Base-by-base conservation (phyloP, 2,797 vertebrate species). In the Sebastiscus tertius region DNA sequence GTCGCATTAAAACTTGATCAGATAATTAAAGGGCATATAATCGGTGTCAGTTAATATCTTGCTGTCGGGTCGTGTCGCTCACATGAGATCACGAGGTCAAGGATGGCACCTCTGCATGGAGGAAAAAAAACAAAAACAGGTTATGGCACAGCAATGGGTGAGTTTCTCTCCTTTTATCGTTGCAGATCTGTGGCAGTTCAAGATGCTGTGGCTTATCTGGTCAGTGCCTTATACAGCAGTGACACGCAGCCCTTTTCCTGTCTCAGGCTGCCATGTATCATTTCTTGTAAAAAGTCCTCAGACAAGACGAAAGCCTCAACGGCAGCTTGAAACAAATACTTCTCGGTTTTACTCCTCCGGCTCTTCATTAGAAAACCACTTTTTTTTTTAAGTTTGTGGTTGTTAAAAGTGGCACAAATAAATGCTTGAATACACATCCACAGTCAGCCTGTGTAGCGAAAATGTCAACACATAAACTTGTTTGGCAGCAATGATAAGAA, bases 261-360 rank as follows among this genome's bases (percentile, higher is more conserved):
- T 94, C 88, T 94, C 69, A 33, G 78, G 77, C 88, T 84, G 72
- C 75, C 84, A 62, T 71, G 70, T 89, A 89, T 86, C 93, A 92
- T 89, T 96, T 96, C 94, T 94, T 94, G 94, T 95, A 94, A 95
- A 20, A 85, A 88, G 80, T 89, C 89, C 71, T 88, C 80, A 77
- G 85, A 65, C 49, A 88, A 78, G 81, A 89, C 63, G 89, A 88
- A 94, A 93, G 88, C 67, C 73, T 86, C 46, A 86, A 84, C 78
- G 61, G 85, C 85, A 84, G 22, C 76, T 34, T 70, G 72, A 83
- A 63, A 16, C 74, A 70, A 54, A 61, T 81, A 87, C 71, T 88
- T 94, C 84, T 94, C 89, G 77, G 83, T 93, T 81, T 93, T 89
- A 89, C 88, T 92, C 59, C 31, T 67, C 76, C 39, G 8, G 22